Evolutionary conservation across 2,797 vertebrate genomes (phyloP), one percentile per base, ranked within the genome.

Genomic region (Poeciliopsis turneri): DNA sequence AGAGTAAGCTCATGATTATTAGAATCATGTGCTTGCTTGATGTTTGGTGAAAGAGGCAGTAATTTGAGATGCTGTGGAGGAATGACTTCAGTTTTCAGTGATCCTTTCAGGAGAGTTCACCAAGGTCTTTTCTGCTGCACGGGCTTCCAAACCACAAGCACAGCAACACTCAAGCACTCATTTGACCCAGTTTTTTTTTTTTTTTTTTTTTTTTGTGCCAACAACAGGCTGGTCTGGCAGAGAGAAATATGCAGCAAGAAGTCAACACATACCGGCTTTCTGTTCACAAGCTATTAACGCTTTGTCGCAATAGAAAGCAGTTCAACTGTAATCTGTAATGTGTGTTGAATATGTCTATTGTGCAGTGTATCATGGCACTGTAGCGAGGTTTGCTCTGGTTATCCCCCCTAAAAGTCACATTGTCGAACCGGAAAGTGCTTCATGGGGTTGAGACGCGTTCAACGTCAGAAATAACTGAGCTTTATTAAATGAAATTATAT

Each of bases 161-260:
- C n/a, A 78, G 59, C 33, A 71, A 47, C 76, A 68, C 79, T 70
- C 77, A 59, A 49, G 43, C 75, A 74, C 72, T 84, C 46, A 77
- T 74, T 85, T 94, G 88, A 93, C 93, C 90, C 74, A 92, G 15
- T 90, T 93, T 77, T 93, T 39, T 39, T 39, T 39, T 39, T 39
- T 39, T 39, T 39, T 39, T 39, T 39, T 39, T 39, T 39, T 41
- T 8, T 77, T 86, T 86, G 43, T 82, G 78, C 78, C 82, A 88
- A 78, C 72, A 84, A 66, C 64, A 64, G 53, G 84, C 75, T 55
- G 39, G 84, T 81, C 77, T 88, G 84, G 74, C 72, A 74, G 49
- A 45, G 61, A 68, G 73, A 78, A 74, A 88, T 76, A 76, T 9
- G 6, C 43, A 68, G 66, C n/a, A 16, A 53, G 70, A 77, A 68